Conservation (phyloP, 2,888 invertebrate species). For the Zygogramma bicolorata region DNA sequence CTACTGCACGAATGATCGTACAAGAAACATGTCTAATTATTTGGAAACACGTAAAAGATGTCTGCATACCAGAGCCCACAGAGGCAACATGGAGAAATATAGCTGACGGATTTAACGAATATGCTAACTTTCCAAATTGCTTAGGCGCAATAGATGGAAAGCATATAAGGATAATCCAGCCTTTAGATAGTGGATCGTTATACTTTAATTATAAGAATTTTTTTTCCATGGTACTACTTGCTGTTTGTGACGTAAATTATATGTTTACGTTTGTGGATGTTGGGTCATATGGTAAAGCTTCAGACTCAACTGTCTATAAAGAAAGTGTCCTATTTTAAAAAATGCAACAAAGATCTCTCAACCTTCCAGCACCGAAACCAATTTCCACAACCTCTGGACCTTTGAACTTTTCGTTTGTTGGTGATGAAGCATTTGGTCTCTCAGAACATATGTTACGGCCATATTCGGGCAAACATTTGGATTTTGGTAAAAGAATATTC, state of each 20-base stretch:
- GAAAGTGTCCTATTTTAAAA: not conserved
- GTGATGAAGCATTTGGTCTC: constrained; percentile 22
- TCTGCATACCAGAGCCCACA: not conserved
- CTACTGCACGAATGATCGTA: not conserved
- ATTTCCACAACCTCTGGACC: not conserved
- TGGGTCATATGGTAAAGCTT: constrained; percentile 7
- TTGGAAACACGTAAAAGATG: not conserved
- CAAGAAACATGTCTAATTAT: not conserved
- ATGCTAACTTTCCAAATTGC: constrained; percentile 18
- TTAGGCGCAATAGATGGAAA: constrained; percentile 16
- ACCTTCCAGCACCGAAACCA: not conserved
- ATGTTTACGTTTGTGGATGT: constrained; percentile 18
- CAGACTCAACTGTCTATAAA: not conserved
- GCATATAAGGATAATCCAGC: constrained; percentile 20
- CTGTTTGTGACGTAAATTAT: constrained; percentile 15
- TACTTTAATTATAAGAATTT: constrained; percentile 19
- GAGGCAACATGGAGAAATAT: constrained; percentile 5
- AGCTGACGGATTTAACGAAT: constrained; percentile 20
- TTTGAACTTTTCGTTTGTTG: constrained; percentile 7
- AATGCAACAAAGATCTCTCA: not conserved
- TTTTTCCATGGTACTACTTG: constrained; percentile 25
- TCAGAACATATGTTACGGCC: constrained; percentile 14
- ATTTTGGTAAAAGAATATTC: not conserved
- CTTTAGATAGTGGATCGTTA: constrained; percentile 15
- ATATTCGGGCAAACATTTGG: constrained; percentile 18